Evolutionary conservation across 2,888 invertebrate genomes (phyloP), one percentile per base, ranked within the genome.

Genomic region (Aleiodes testaceus): DNA sequence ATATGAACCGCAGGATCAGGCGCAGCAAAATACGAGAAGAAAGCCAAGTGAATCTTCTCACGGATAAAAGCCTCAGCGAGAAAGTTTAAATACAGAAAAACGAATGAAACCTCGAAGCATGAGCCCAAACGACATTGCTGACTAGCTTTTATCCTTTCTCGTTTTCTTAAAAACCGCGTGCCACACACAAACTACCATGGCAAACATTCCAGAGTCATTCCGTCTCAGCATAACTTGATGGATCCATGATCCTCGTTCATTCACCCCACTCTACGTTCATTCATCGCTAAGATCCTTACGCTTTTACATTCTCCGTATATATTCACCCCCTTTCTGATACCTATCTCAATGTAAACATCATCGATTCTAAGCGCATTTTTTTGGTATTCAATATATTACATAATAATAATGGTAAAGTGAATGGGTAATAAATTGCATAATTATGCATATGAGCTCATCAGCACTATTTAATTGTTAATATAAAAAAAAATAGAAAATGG

Each of bases 241-340:
- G 44, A 42, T 20, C 61, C 55, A 26, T 75, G 77, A 81, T 79
- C 81, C 82, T 79, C 79, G 83, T 81, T 82, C 82, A 77, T 83
- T 82, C 82, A 82, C 82, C 81, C 80, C 79, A 80, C 80, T 79
- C 82, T 12, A 20, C 26, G 47, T 26, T 22, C 63, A 63, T 63
- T 61, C 61, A 61, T 53, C 49, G 65, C 20, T 12, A 18, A 9
- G 75, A 74, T 75, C 75, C 74, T 80, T 75, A 74, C 76, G 76
- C 79, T 73, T 75, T 75, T 52, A 7, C 22, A 65, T 71, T 76
- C 75, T 73, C 75, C 74, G 64, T 70, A 72, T 78, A 75, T 73
- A 75, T 75, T 79, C 30, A 11, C 26, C 12, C 14, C 11, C 30
- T 12, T 12, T n/a, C 26, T 55, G 30, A 16, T 14, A 26, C 11